phyloP scores from a whole-genome alignment of 1,140 invertebrate species.

The Elymnias hypermnestra region DNA sequence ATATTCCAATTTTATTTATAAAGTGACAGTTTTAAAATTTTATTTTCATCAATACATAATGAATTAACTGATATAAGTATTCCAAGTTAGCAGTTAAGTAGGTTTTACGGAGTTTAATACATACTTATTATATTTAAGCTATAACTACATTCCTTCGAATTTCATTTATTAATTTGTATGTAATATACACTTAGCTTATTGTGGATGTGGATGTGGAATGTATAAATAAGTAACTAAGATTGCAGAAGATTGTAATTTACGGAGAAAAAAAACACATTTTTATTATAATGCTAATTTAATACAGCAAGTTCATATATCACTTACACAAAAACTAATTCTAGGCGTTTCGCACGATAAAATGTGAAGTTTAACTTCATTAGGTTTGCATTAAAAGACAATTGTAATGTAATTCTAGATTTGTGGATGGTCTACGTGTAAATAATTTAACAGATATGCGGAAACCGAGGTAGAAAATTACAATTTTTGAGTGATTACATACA shows the following conservation, averaged over 20 bases:
- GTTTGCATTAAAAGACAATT: conserved; percentile 23
- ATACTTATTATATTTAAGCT: too few relatives aligned
- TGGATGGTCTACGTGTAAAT: conserved; percentile 4
- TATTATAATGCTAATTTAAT: conserved; percentile 67
- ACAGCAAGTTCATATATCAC: conserved; percentile 56
- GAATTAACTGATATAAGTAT: too few relatives aligned
- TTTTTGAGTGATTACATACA: conserved; percentile 17
- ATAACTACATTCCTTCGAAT: too few relatives aligned
- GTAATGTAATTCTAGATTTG: conserved; percentile 1
- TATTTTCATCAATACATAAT: too few relatives aligned
- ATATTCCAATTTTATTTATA: conserved; percentile 3
- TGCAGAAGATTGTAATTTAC: too few relatives aligned
- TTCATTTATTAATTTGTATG: too few relatives aligned
- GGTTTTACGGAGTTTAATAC: too few relatives aligned
- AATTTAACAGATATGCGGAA: conserved; percentile 51
- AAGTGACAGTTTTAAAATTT: conserved; percentile 1
- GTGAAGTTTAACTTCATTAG: conserved; percentile 60
- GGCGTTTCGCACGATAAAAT: conserved; percentile 38
- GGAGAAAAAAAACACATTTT: conserved; percentile 37
- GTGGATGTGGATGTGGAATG: too few relatives aligned
- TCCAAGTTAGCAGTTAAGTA: too few relatives aligned
- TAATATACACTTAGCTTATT: too few relatives aligned
- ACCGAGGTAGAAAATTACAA: conserved; percentile 44
- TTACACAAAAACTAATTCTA: conserved; percentile 55
- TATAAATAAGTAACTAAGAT: too few relatives aligned